A percentile compares a stretch with the other conserved stretches of the same genome.
Evolutionary conservation across 2,888 invertebrate genomes (phyloP).

Genomic region (Apotomis betuletana): DNA sequence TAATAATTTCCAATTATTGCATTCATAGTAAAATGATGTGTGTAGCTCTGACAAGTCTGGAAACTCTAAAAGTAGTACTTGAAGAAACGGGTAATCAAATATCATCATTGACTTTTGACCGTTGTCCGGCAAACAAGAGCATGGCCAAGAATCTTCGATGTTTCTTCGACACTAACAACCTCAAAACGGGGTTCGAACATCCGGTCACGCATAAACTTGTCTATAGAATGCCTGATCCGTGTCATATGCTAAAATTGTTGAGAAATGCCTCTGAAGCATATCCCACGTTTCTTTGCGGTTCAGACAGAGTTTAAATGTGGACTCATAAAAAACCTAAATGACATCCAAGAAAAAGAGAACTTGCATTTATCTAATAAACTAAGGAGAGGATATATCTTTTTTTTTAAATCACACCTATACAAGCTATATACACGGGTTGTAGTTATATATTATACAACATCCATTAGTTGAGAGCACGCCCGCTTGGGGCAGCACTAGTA

Average conservation of each 20-base stretch:
- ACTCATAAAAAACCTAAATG: too few relatives aligned
- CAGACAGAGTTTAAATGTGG: neutral
- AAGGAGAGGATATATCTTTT: neutral
- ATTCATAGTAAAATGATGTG: neutral
- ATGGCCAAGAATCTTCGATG: neutral
- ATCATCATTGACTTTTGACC: constrained; percentile 31
- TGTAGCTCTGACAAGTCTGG: too few relatives aligned
- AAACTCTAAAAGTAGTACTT: neutral
- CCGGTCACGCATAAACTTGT: neutral
- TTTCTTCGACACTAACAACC: neutral
- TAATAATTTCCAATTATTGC: too few relatives aligned
- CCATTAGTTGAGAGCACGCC: too few relatives aligned
- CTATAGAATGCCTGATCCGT: neutral
- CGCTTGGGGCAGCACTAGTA: too few relatives aligned
- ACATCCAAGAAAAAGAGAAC: neutral
- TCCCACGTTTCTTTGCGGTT: neutral
- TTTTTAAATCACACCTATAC: neutral
- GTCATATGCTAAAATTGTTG: constrained; percentile 1
- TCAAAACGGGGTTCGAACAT: neutral
- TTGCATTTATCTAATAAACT: neutral
- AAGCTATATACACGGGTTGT: too few relatives aligned
- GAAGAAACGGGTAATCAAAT: constrained; percentile 36
- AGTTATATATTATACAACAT: too few relatives aligned
- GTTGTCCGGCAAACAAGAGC: constrained; percentile 8
- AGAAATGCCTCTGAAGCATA: neutral